Evolutionary conservation across 2,888 invertebrate genomes (phyloP).

Genomic region (Sicus ferrugineus): DNA sequence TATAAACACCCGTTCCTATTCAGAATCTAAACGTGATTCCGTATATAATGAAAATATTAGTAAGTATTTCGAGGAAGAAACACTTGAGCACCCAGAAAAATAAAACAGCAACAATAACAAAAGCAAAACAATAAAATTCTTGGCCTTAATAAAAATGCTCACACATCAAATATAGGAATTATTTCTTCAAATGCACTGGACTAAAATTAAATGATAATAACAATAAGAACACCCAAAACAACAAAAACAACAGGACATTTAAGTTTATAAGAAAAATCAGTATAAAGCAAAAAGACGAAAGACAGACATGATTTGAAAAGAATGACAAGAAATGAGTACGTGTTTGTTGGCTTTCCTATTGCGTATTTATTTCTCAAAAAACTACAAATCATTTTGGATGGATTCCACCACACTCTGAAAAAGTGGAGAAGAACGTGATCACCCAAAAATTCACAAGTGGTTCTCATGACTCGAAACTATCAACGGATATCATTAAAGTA

Average conservation of each 20-base stretch:
- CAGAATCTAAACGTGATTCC: slow-evolving; percentile 5
- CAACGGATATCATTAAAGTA: neutral
- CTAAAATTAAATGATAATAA: neutral
- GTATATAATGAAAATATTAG: neutral
- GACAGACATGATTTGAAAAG: neutral
- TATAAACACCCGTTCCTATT: neutral
- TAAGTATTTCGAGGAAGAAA: neutral
- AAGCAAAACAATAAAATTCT: slow-evolving; percentile 1
- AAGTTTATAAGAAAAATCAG: neutral
- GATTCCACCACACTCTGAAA: slow-evolving; percentile 14
- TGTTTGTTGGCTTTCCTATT: slow-evolving; percentile 3
- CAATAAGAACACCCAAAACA: neutral
- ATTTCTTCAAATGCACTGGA: neutral
- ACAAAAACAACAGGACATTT: neutral
- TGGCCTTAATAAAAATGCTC: slow-evolving; percentile 3
- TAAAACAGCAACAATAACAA: neutral
- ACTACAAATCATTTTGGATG: slow-evolving; percentile 30
- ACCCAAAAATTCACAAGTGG: slow-evolving; percentile 32
- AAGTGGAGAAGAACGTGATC: slow-evolving; percentile 32
- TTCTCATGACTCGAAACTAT: slow-evolving; percentile 32
- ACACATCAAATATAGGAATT: slow-evolving; percentile 12
- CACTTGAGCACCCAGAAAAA: neutral
- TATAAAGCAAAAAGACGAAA: neutral
- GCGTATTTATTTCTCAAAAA: slow-evolving; percentile 13
- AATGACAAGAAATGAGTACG: slow-evolving; percentile 18